Evolutionary conservation across 2,113 vertebrate genomes (phyloP).

Genomic region (Anser cygnoides): DNA sequence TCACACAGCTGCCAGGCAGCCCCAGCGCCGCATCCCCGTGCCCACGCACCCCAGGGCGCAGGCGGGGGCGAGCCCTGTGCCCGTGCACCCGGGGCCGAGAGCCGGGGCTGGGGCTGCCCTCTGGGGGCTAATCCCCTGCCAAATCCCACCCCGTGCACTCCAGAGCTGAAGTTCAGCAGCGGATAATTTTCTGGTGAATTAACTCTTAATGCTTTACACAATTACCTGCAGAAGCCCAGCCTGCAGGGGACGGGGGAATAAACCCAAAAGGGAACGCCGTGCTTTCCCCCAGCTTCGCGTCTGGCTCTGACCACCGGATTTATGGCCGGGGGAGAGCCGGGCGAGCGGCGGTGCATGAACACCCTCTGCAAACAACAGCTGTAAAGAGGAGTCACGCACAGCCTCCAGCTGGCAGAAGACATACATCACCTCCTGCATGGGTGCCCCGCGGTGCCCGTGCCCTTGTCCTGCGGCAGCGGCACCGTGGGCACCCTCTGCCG

Average conservation of each 20-base stretch:
- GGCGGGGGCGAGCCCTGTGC: not conserved
- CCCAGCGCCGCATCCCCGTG: not conserved
- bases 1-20: not conserved
- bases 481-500: too few species aligned
- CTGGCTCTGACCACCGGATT: not conserved
- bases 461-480: not conserved
- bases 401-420: not conserved
- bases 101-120: rapidly evolving
- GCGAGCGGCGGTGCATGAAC: rapidly evolving
- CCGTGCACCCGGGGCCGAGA: not conserved
- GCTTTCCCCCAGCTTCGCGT: rapidly evolving
- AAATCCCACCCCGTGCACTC: not conserved
- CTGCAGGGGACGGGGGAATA: rapidly evolving
- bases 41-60: rapidly evolving
- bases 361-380: not conserved
- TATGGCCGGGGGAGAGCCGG: rapidly evolving
- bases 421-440: too few species aligned
- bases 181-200: not conserved
- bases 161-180: not conserved
- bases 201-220: rapidly evolving
- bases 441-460: rapidly evolving
- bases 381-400: not conserved
- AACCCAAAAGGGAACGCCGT: rapidly evolving
- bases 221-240: not conserved
- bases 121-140: not conserved